Evolutionary conservation across 1,140 invertebrate species (phyloP), one percentile per base, ranked within the genome.

Genomic region (Drosophila orena): DNA sequence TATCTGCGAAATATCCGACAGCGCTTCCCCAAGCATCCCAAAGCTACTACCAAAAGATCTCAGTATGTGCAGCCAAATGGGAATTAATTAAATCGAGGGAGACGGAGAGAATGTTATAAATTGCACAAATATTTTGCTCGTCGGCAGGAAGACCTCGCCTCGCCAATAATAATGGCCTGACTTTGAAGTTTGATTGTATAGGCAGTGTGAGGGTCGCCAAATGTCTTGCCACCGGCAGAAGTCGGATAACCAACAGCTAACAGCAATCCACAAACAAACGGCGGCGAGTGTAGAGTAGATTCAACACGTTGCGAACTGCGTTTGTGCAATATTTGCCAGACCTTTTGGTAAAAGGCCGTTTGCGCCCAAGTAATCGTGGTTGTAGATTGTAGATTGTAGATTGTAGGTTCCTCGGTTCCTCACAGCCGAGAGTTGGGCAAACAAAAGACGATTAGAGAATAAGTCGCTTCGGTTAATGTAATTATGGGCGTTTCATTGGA

Each of bases 141-240:
- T 34, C 44, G 38, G 54, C 38, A 65, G 10, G 7, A 17, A 56
- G 66, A 86, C 84, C 73, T 84, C 74, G 73, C 61, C 79, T 84
- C 69, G 73, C 61, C 79, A 76, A 86, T 60, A 66, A 66, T 30
- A 30, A 81, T 71, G 84, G 56, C 61, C 81, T 89, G 84, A 72
- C 84, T 88, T 88, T 86, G 84, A 86, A 79, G 52, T 88, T 73
- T 81, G 74, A 86, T 86, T 81, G 78, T 83, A 84, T 79, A 79
- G 64, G 56, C 55, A 27, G 71, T 84, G 81, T 60, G 81, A 86
- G 81, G 81, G 81, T 86, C 81, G 69, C 38, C 42, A 43, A 68
- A 77, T 74, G 65, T 58, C 56, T 65, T 75, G 42, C 70, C 76
- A 74, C 42, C 37, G 17, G 22, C 64, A 68, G 44, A 66, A 56